Evolutionary conservation across 2,113 vertebrate species (phyloP).

Genomic region (Cepphus grylle): DNA sequence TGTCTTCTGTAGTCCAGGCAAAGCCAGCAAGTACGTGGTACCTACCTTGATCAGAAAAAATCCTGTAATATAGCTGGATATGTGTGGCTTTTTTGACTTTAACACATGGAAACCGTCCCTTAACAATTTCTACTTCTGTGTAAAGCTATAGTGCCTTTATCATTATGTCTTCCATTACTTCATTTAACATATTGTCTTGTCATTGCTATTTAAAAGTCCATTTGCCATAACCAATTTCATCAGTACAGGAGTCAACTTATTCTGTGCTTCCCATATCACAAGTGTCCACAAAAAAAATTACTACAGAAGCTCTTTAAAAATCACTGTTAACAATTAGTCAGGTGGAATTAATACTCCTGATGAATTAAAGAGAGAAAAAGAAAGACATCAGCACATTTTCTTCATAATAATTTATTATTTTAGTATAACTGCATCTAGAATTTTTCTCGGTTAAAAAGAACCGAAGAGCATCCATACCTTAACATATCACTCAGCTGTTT

Average conservation of each 20-base stretch:
- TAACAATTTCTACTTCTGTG: background rate
- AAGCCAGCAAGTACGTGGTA: slow-evolving; percentile 58
- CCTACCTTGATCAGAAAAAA: slow-evolving; percentile 9
- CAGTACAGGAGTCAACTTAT: background rate
- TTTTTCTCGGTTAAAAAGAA: background rate
- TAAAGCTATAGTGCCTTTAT: background rate
- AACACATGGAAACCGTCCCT: background rate
- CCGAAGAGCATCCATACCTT: background rate
- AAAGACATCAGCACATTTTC: background rate
- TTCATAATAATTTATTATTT: background rate
- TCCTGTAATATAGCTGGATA: background rate
- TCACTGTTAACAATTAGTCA: background rate
- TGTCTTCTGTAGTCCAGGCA: slow-evolving; percentile 31
- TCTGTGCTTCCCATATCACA: background rate
- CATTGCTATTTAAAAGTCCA: background rate
- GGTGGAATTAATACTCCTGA: background rate
- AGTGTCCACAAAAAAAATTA: background rate
- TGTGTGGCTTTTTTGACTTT: background rate
- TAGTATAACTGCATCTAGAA: background rate
- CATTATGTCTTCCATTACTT: background rate
- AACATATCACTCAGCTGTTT: background rate
- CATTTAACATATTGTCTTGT: background rate
- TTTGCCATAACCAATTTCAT: background rate
- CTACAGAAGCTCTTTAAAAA: background rate
- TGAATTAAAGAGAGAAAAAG: background rate